A percentile compares a stretch with the other conserved stretches of the same genome.
phyloP scores from a whole-genome alignment of 2,797 vertebrate species.

The Mallotus villosus region DNA sequence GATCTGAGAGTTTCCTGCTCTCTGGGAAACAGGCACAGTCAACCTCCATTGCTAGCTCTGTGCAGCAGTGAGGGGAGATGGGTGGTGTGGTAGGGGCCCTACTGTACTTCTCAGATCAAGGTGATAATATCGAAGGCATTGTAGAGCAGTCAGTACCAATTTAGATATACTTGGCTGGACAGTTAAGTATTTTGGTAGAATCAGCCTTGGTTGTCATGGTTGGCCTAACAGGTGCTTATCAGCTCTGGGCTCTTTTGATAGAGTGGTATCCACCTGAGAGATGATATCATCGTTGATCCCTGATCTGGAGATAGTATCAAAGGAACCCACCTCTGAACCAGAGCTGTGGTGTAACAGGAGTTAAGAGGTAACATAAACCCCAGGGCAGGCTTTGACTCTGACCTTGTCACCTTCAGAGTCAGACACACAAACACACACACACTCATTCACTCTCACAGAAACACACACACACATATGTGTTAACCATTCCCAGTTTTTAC shows the following conservation, averaged over 20 bases:
- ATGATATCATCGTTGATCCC: no score
- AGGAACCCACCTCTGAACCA: not conserved
- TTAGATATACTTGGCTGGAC: no score
- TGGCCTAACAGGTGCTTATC: no score
- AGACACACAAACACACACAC: slow-evolving; percentile 14
- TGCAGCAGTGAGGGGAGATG: not conserved
- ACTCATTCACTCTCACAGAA: slow-evolving; percentile 1
- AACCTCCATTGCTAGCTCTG: not conserved
- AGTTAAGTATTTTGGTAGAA: no score
- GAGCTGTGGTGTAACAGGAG: not conserved
- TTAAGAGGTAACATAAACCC: not conserved
- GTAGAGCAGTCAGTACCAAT: no score
- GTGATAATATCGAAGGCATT: not conserved
- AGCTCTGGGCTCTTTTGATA: no score
- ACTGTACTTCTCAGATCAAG: not conserved
- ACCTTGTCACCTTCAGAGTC: not conserved
- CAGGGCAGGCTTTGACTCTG: not conserved
- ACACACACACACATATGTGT: slow-evolving; percentile 18
- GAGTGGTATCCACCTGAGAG: no score
- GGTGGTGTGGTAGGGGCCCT: not conserved
- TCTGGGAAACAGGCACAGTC: slow-evolving; percentile 13
- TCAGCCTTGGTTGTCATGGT: no score
- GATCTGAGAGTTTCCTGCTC: slow-evolving; percentile 26
- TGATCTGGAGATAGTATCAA: no score
- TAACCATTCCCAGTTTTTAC: slow-evolving; percentile 8